Percentiles rank a stretch among this genome's conserved stretches.
Evolutionary conservation across 2,797 vertebrate species (phyloP).

Genomic region (Betta splendens): DNA sequence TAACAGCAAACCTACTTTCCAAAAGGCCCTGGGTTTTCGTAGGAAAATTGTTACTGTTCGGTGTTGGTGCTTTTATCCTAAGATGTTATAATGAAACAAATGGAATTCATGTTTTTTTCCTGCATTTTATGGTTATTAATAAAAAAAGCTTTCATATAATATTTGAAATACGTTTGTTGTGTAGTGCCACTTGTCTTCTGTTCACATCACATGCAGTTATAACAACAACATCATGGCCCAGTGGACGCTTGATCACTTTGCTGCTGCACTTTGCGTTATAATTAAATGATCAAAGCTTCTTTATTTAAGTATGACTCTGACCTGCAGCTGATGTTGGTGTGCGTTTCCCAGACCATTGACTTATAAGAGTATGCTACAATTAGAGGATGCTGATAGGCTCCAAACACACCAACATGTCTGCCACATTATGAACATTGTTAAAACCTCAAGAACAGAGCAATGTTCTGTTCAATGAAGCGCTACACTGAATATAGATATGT

Average conservation of each 20-base stretch:
- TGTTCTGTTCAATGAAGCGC: not conserved
- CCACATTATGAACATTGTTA: not conserved
- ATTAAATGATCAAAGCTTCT: too few relatives aligned
- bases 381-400: not conserved
- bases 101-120: conserved; percentile 72
- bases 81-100: conserved; percentile 78
- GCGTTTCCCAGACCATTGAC: not conserved
- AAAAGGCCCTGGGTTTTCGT: conserved; percentile 69
- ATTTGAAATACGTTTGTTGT: conserved; percentile 44
- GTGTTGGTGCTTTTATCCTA: conserved; percentile 84
- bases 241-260: not conserved
- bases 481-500: not conserved
- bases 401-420: not conserved
- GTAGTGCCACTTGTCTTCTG: conserved; percentile 17
- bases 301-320: too few relatives aligned
- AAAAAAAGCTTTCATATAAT: conserved; percentile 78
- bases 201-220: not conserved
- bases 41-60: conserved; percentile 76
- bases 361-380: too few relatives aligned
- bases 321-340: too few relatives aligned
- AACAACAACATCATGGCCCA: not conserved
- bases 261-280: not conserved
- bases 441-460: not conserved
- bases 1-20: conserved; percentile 78
- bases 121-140: conserved; percentile 82